phyloP scores from a whole-genome alignment of 2,888 invertebrate species.

The Agrotis exclamationis region DNA sequence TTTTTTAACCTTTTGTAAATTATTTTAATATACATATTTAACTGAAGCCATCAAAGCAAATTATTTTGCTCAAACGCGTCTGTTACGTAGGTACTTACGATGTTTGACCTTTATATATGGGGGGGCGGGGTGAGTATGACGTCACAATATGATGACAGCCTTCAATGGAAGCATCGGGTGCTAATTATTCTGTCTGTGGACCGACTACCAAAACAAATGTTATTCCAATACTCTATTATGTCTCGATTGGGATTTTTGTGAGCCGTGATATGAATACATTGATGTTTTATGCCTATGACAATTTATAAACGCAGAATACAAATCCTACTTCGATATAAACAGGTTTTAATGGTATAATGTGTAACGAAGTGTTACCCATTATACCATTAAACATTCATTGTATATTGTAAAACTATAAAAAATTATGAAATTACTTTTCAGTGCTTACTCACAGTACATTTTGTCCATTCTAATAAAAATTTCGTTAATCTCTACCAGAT shows the following conservation, averaged over 20 bases:
- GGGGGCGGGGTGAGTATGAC: constrained; percentile 53
- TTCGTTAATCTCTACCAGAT: too few species aligned
- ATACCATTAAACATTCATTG: too few species aligned
- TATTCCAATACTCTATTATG: constrained; percentile 58
- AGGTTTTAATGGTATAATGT: neutral
- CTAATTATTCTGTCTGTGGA: constrained; percentile 63
- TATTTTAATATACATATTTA: constrained; percentile 4
- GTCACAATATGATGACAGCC: constrained; percentile 64
- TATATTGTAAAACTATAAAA: too few species aligned
- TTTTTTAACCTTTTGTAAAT: neutral
- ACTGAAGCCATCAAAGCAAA: constrained; percentile 27
- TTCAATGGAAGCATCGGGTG: constrained; percentile 61
- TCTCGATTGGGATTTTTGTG: constrained; percentile 49
- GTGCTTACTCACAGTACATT: too few species aligned
- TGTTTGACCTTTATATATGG: constrained; percentile 64
- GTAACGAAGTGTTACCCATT: neutral
- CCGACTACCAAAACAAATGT: constrained; percentile 58
- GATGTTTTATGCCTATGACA: constrained; percentile 34
- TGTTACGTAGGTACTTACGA: constrained; percentile 52
- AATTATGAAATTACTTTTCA: too few species aligned
- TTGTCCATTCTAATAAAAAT: too few species aligned
- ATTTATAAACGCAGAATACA: constrained; percentile 18
- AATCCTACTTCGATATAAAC: constrained; percentile 1
- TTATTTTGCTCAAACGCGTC: constrained; percentile 58
- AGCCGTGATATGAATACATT: constrained; percentile 48